Evolutionary conservation across 2,888 invertebrate genomes (phyloP), one percentile per base, ranked within the genome.

Genomic region (Matsumyia berberina): DNA sequence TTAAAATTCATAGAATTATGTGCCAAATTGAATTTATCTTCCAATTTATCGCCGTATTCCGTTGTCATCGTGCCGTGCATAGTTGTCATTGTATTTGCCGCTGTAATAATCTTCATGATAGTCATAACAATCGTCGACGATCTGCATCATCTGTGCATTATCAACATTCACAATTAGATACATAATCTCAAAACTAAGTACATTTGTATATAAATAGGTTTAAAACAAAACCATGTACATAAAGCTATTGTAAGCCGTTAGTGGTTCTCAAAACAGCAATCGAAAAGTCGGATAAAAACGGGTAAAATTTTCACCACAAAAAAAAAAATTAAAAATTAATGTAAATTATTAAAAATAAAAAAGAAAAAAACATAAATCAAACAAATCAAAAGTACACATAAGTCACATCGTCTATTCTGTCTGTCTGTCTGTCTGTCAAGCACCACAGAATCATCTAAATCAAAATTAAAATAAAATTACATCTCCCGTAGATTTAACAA

Each of bases 281-380:
- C 49, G 62, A 74, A 80, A 60, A 86, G 86, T 87, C 87, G 87
- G 87, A 87, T 86, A 58, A 73, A 86, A 33, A 87, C 87, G 87
- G 87, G 87, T 86, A 86, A 79, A 57, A 24, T 60, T 58, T 69
- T 49, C 9, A 29, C 37, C 19, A 58, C 12, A 44, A 60, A 24
- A 51, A 12, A 58, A 55, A 64, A 8, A 62, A 15, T 17, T 29
- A 35, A 69, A 69, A 70, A n/a, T 29, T 31, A 53, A 33, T 53
- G 29, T 66, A 39, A 37, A 12, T 11, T 15, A 17, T 6, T 35
- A n/a, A 42, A 11, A 51, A 17, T 7, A 44, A 60, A 17, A 12
- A 51, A 33, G 55, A 37, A 24, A 12, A 33, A 17, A 57, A 12
- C 37, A 11, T 12, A 9, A 17, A 57, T 12, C 37, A 11, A 19